These are phyloP conservation scores for Enteromius paludinosus DNA, from an alignment of 2,797 vertebrate species.

Conservation along the genomic window DNA sequence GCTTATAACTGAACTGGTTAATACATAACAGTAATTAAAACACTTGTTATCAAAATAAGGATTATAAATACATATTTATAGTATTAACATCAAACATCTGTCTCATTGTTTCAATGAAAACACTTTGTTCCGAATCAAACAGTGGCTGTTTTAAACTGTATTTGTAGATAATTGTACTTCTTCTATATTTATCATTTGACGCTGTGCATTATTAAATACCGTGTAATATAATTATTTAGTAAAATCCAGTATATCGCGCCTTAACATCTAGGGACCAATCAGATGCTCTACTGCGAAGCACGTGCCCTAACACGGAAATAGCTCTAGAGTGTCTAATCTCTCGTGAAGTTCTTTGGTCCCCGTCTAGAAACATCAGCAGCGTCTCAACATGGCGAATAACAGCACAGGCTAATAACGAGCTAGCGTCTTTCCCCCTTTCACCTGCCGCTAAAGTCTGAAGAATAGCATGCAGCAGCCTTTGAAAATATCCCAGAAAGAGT, in stretches of 20 bases:
- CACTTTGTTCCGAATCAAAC: neutral
- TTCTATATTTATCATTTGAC: neutral
- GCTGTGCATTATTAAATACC: neutral
- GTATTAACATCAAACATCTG: neutral
- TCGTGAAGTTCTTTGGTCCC: conserved; percentile 8
- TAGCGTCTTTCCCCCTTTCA: conserved; percentile 40
- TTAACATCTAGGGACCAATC: conserved; percentile 12
- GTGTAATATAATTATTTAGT: neutral
- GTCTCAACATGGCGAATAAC: conserved; percentile 62
- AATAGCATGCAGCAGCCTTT: conserved; percentile 57
- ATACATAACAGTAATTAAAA: neutral
- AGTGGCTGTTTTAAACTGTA: neutral
- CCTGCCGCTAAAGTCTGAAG: conserved; percentile 3
- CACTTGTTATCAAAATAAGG: neutral
- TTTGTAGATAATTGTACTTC: neutral
- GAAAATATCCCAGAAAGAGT: conserved; percentile 39
- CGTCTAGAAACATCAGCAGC: conserved; percentile 35
- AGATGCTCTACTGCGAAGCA: neutral
- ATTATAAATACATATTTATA: neutral
- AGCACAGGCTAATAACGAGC: conserved; percentile 54
- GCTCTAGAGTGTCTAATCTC: neutral
- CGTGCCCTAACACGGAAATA: conserved; percentile 10
- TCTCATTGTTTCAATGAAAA: neutral
- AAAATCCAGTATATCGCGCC: neutral
- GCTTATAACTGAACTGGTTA: neutral